Evolutionary conservation across 2,888 invertebrate species (phyloP), one percentile per base, ranked within the genome.

Genomic region (Ornithoptera priamus): DNA sequence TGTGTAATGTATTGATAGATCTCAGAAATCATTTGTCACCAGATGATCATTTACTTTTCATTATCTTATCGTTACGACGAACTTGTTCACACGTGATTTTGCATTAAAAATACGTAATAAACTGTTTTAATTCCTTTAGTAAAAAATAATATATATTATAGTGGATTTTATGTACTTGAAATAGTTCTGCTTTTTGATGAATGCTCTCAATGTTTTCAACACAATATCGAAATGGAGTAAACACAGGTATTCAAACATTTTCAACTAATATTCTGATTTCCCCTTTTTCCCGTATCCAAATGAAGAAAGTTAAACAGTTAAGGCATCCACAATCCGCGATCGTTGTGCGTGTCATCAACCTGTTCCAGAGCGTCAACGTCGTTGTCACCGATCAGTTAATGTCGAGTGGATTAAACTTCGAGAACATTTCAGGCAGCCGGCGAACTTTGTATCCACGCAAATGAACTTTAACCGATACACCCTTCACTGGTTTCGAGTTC

Each of bases 361-460:
- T 69, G 67, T 66, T 68, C 71, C 67, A 66, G 70, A 73, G 72
- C 69, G 72, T 71, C 72, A 73, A 74, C 73, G 72, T 72, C 72
- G 74, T 72, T 71, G 73, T 73, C 75, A 67, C 75, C 72, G 70
- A 78, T 73, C 75, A 75, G 75, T 78, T 77, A 76, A 76, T 73
- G 72, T 73, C 69, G 73, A 77, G 74, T 75, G 71, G 73, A 78
- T 76, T 73, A 68, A 75, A 75, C 74, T 75, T 75, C 72, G 76
- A 75, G 71, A 77, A 77, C 75, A 75, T 73, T 74, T 75, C 71
- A 73, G 74, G 74, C 74, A 67, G 74, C 72, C 46, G 74, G 75
- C 72, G 70, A 74, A 76, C 74, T 76, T 77, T 71, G 68, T n/a
- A 24, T 66, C 61, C 71, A 72, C 71, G 63, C 71, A 69, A 71